Evolutionary conservation across 2,888 invertebrate genomes (phyloP), one percentile per base, ranked within the genome.

Genomic region (Tipula unca): DNA sequence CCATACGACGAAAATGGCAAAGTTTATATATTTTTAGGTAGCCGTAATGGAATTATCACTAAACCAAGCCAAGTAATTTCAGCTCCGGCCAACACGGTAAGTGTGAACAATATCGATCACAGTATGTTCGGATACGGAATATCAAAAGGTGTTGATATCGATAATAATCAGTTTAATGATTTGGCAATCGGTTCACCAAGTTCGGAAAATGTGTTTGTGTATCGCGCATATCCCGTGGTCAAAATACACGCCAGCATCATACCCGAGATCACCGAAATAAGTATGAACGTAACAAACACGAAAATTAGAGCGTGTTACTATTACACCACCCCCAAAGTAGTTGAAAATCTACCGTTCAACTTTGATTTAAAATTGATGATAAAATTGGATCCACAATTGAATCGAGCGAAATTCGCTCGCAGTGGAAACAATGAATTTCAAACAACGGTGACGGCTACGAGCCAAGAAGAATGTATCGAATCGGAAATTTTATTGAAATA

Each of bases 1-100:
- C 95, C 95, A 0, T 94, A 93, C 88, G 92, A 93, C 48, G 92
- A 90, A 10, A 92, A 90, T 87, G 94, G 94, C 13, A 91, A 92
- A 0, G 93, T 95, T 4, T 94, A 94, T 89, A 92, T 95, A 86
- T 95, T 92, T 88, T 89, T 91, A 86, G 92, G 92, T 0, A 89
- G 89, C 13, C 87, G 88, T 25, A 89, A 88, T 5, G 92, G 92
- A 1, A 86, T 92, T 14, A 88, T 89, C 1, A 88, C 89, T 13
- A 88, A 89, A 85, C 89, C 88, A 69, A 90, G 91, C 69, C 92
- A 92, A 88, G 90, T 90, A 29, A 88, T 92, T 85, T 87, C 89
- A 10, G 90, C 91, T 1, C 89, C 88, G 1, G 87, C 88, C 36
- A 86, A 88, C 4, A 36, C 86, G 3, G 2, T 54, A 54, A 86